These are phyloP conservation scores for Eretmocerus hayati DNA, from an alignment of 2,888 invertebrate species.

Conservation along the genomic window DNA sequence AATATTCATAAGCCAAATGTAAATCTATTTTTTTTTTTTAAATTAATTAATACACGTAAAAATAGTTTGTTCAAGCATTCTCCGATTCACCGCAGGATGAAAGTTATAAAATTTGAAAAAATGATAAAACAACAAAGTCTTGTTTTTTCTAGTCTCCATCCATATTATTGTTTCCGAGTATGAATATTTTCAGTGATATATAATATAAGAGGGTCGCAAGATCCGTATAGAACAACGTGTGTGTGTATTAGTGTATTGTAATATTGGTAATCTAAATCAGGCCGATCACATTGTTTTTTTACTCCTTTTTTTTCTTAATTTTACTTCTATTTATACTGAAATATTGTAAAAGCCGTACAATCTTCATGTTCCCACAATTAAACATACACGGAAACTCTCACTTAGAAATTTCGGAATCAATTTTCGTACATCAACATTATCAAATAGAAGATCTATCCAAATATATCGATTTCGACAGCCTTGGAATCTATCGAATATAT, in stretches of 20 bases:
- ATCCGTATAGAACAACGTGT: slow-evolving; percentile 15
- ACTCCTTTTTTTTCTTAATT: not conserved
- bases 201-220: slow-evolving; percentile 19
- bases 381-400: no score
- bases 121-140: slow-evolving; percentile 21
- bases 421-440: no score
- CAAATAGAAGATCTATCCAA: no score
- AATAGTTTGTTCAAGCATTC: slow-evolving; percentile 21
- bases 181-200: slow-evolving; percentile 12
- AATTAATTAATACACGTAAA: slow-evolving; percentile 21
- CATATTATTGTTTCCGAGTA: slow-evolving; percentile 10
- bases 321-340: not conserved
- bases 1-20: slow-evolving; percentile 22
- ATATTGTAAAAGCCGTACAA: not conserved
- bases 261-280: slow-evolving; percentile 17
- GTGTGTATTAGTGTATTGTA: slow-evolving; percentile 4
- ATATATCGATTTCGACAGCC: no score
- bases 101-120: slow-evolving; percentile 19
- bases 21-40: slow-evolving; percentile 15
- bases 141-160: slow-evolving; percentile 10
- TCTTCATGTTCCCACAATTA: not conserved
- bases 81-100: slow-evolving; percentile 17
- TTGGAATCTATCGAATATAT: no score
- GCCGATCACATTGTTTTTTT: slow-evolving; percentile 15
- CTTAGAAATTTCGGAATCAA: no score